A percentile compares a stretch with the other conserved stretches of the same genome.
Evolutionary conservation across 2,797 vertebrate genomes (phyloP).

Genomic region (Gambelia wislizenii): DNA sequence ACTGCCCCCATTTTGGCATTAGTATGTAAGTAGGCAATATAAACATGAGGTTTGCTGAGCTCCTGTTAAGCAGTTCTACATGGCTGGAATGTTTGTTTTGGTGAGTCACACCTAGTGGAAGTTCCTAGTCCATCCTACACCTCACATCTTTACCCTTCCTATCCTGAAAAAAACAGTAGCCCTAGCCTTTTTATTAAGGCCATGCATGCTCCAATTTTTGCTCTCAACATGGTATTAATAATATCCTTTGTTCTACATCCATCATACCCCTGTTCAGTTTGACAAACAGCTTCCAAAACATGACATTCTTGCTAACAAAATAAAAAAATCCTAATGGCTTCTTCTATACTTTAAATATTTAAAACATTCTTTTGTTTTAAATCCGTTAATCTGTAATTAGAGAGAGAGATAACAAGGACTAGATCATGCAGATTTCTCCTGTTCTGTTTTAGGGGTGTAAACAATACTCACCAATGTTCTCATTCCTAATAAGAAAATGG

Average conservation of each 20-base stretch:
- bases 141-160: not conserved
- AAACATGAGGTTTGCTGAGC: too few relatives aligned
- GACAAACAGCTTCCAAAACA: conserved; percentile 2
- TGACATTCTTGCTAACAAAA: conserved; percentile 2
- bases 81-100: not conserved
- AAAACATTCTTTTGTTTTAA: conserved; percentile 39
- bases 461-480: too few relatives aligned
- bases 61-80: not conserved
- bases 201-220: conserved; percentile 58
- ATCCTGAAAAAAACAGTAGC: not conserved
- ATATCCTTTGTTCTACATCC: conserved; percentile 5
- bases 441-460: not conserved
- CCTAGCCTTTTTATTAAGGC: not conserved
- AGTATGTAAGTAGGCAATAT: not conserved
- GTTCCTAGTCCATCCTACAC: not conserved
- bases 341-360: conserved; percentile 39
- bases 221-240: conserved; percentile 29
- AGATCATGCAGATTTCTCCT: conserved; percentile 53
- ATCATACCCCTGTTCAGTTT: not conserved
- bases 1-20: not conserved
- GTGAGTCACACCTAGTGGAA: not conserved
- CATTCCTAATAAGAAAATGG: too few relatives aligned
- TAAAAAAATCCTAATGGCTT: not conserved
- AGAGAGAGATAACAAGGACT: conserved; percentile 40
- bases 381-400: conserved; percentile 34